Evolutionary conservation across 2,113 vertebrate genomes (phyloP).

Genomic region (Passer montanus): DNA sequence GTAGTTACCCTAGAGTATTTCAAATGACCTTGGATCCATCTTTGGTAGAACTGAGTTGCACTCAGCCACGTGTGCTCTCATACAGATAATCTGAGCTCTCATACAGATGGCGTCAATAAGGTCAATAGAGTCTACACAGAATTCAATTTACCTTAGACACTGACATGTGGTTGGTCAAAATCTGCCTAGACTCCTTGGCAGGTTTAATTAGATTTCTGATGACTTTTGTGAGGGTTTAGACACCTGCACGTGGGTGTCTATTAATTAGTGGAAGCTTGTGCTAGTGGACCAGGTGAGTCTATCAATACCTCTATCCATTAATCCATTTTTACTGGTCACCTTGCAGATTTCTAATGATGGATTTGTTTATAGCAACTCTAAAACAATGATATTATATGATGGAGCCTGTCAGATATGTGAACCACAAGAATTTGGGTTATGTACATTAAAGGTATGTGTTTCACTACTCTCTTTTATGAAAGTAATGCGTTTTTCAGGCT

Average conservation of each 20-base stretch:
- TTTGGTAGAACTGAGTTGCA: background rate
- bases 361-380: constrained; percentile 86
- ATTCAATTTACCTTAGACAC: background rate
- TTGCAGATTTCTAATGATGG: constrained; percentile 91
- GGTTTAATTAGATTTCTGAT: background rate
- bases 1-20: background rate
- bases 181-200: background rate
- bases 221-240: background rate
- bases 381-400: constrained; percentile 83
- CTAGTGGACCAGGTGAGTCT: background rate
- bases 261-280: background rate
- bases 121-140: background rate
- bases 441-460: constrained; percentile 79
- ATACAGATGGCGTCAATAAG: background rate
- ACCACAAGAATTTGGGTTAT: constrained; percentile 68
- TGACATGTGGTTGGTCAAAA: background rate
- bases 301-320: background rate
- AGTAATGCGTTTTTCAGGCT: background rate
- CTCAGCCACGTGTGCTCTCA: background rate
- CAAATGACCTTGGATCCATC: background rate
- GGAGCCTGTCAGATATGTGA: constrained; percentile 86
- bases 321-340: background rate
- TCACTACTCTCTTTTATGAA: background rate
- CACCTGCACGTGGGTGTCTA: background rate
- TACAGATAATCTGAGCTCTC: background rate